A percentile compares a stretch with the other conserved stretches of the same genome.
Conservation (phyloP, 53 echinoderm and acorn worm species). For the Henricia sp. region DNA sequence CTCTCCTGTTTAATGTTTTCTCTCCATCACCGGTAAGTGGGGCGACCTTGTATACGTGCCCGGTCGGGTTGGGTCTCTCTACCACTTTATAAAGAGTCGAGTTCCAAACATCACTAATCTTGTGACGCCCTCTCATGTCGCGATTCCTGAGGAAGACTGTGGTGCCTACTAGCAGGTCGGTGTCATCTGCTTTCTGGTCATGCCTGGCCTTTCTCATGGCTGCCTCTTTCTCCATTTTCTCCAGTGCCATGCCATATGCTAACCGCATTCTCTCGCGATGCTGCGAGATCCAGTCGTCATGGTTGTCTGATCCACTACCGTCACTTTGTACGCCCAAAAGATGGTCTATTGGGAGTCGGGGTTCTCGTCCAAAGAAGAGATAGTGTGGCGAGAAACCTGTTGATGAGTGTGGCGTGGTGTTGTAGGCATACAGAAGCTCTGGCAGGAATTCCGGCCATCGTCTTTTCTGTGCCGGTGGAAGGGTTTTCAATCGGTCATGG, state of each 20-base stretch:
- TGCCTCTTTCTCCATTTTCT: constrained; percentile 49
- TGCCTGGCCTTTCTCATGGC: constrained; percentile 29
- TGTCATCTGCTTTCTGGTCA: no score
- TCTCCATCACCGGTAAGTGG: neutral
- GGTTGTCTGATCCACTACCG: neutral
- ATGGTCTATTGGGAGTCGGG: constrained; percentile 11
- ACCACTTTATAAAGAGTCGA: constrained; percentile 47
- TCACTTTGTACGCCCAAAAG: neutral
- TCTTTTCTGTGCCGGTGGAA: no score
- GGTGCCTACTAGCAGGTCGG: no score
- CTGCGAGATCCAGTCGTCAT: constrained; percentile 40
- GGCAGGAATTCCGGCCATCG: no score
- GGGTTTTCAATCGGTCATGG: no score
- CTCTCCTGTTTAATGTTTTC: neutral
- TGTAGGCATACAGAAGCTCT: no score
- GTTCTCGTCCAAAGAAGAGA: no score
- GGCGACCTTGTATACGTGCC: constrained; percentile 29
- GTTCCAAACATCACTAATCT: constrained; percentile 40
- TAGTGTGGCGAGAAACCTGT: no score
- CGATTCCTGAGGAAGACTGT: no score
- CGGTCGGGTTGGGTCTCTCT: constrained; percentile 49
- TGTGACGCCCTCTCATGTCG: constrained; percentile 5
- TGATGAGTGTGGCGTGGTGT: no score
- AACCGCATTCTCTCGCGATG: constrained; percentile 52
- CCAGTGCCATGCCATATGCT: constrained; percentile 43